Evolutionary conservation across 2,888 invertebrate species (phyloP), one percentile per base, ranked within the genome.

Genomic region (Cylindroiulus punctatus): DNA sequence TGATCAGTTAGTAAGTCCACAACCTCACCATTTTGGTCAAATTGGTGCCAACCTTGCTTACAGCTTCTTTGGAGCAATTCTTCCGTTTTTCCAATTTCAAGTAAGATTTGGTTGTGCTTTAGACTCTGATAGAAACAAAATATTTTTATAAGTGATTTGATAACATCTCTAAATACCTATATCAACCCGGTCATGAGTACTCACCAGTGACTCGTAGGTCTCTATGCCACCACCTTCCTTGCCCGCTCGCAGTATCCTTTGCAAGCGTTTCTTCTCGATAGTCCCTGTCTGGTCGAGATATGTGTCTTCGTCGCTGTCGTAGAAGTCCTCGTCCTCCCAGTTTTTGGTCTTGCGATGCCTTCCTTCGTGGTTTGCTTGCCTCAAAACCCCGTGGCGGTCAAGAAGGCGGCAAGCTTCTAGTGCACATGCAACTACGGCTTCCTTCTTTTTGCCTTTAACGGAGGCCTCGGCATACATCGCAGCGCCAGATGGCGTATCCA

Each of bases 251-350:
- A 91, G 92, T 94, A 96, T 96, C 86, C 98, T 92, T 87, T 94
- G 93, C 89, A 94, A 93, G 10, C 98, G 93, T 90, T 98, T 98
- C 89, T 94, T 93, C 91, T 98, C 98, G 32, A 99, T 94, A 86
- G 95, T 94, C 0, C 98, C 99, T 0, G 99, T 99, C 88, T 99
- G 93, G 91, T 99, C 99, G 86, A 97, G 93, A 92, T 96, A 99
- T 32, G 95, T 95, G 91, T 99, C 99, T 87, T 99, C 99, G 89
- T 99, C 98, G 0, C 96, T 96, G 89, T 96, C 96, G 90, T 97
- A 97, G 90, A 93, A 97, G 91, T 98, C 98, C 89, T 98, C 96
- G 85, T 90, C 88, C 89, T 94, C 94, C 94, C 96, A 95, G 89
- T 95, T 94, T 88, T 94, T 94, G 14, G 93, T 91, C 90, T 96